Evolutionary conservation across 2,888 invertebrate species (phyloP).

Genomic region (Andrena flavipes): DNA sequence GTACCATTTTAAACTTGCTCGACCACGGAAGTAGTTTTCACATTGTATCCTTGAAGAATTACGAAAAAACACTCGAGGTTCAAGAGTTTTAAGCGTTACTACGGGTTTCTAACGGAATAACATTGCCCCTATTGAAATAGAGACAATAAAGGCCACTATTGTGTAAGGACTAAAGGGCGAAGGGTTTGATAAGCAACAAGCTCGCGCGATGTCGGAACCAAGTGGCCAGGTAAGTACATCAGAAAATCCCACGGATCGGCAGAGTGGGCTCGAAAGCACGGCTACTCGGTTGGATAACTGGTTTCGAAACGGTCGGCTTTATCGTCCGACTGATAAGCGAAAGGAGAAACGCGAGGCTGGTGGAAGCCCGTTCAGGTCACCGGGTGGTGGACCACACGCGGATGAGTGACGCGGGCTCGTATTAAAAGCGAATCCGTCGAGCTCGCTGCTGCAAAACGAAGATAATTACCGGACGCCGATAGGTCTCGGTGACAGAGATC

Average conservation of each 20-base stretch:
- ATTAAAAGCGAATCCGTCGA: slow-evolving; percentile 38
- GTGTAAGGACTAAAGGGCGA: too few species aligned
- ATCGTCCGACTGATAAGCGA: slow-evolving; percentile 44
- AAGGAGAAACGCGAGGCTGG: slow-evolving; percentile 26
- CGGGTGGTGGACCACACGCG: slow-evolving; percentile 39
- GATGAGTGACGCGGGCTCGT: background rate
- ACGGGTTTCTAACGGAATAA: too few species aligned
- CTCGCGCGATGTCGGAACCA: too few species aligned
- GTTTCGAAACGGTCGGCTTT: slow-evolving; percentile 29
- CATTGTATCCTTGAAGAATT: too few species aligned
- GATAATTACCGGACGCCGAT: slow-evolving; percentile 54
- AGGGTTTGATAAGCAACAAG: too few species aligned
- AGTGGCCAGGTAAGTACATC: too few species aligned
- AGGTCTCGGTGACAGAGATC: slow-evolving; percentile 50
- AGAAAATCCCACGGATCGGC: background rate
- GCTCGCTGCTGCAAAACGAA: slow-evolving; percentile 45
- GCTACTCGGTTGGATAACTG: slow-evolving; percentile 23
- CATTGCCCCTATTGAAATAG: too few species aligned
- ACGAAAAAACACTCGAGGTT: too few species aligned
- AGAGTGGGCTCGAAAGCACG: background rate
- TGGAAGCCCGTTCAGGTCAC: slow-evolving; percentile 15
- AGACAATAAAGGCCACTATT: too few species aligned
- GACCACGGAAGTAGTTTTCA: too few species aligned
- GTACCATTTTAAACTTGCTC: too few species aligned
- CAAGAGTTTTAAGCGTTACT: too few species aligned